Evolutionary conservation across 2,113 vertebrate genomes (phyloP).

Genomic region (Zeus faber): DNA sequence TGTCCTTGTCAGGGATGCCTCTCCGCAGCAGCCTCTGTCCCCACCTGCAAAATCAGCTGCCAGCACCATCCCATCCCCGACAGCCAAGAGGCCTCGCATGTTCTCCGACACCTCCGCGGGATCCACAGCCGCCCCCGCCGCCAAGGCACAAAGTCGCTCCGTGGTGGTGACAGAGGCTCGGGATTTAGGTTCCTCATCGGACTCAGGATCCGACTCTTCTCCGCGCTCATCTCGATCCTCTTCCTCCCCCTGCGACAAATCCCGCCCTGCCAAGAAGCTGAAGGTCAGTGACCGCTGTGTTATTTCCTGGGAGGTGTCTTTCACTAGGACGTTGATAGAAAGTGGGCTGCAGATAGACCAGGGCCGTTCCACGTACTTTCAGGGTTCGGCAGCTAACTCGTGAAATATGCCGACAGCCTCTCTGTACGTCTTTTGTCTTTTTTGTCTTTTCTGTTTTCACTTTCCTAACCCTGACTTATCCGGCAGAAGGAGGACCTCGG

Average conservation of each 20-base stretch:
- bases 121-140: conserved; percentile 18
- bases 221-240: conserved; percentile 60
- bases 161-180: conserved; percentile 22
- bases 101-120: conserved; percentile 36
- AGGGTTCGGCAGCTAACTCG: no score
- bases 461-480: conserved; percentile 19
- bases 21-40: conserved; percentile 7
- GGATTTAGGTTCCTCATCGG: conserved; percentile 68
- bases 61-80: neutral
- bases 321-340: no score
- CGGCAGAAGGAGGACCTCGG: conserved; percentile 46
- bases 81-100: conserved; percentile 22
- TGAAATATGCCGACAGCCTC: no score
- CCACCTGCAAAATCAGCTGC: conserved; percentile 17
- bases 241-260: conserved; percentile 47
- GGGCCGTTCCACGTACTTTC: neutral
- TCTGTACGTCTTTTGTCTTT: no score
- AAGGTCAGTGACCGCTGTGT: conserved; percentile 66
- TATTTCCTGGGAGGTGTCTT: neutral
- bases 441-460: conserved; percentile 17
- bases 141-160: conserved; percentile 24
- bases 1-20: conserved; percentile 36
- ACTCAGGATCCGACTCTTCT: conserved; percentile 68
- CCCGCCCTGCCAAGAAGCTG: conserved; percentile 37
- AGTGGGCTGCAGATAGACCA: neutral